Conservation (phyloP, 1,140 invertebrate genomes). For the Melanaphis sacchari region DNA sequence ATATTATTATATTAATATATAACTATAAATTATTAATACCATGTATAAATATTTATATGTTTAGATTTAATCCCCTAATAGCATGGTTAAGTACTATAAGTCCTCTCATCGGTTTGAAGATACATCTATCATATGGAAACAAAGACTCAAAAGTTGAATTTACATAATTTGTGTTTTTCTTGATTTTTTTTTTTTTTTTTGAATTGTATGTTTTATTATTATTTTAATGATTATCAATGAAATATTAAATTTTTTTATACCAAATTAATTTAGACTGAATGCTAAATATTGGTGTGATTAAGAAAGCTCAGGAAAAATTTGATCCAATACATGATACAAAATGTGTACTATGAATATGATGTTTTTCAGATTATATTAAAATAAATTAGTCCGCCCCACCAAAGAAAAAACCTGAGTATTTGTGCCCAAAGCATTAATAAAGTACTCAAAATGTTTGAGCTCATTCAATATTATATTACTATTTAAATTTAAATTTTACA, state of each 20-base stretch:
- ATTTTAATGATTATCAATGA: neutral
- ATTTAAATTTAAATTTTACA: neutral
- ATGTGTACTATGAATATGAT: neutral
- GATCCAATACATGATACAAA: no score
- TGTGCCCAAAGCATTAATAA: neutral
- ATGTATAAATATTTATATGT: neutral
- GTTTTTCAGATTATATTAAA: neutral
- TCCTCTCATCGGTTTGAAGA: neutral
- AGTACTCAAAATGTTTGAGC: neutral
- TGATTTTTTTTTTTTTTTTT: neutral
- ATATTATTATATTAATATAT: neutral
- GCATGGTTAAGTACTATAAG: conserved; percentile 47
- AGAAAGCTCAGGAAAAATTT: neutral
- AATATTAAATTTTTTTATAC: neutral
- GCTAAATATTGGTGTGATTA: neutral
- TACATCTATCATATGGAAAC: conserved; percentile 40
- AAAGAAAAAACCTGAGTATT: no score
- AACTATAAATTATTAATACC: neutral
- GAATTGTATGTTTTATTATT: neutral
- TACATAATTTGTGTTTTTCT: neutral
- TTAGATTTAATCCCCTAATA: conserved; percentile 32
- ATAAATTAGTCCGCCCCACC: neutral
- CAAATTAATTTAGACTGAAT: neutral
- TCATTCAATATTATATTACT: neutral
- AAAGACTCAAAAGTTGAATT: neutral